Evolutionary conservation across 2,797 vertebrate species (phyloP), one percentile per base, ranked within the genome.

Genomic region (Epinephelus malabaricus): DNA sequence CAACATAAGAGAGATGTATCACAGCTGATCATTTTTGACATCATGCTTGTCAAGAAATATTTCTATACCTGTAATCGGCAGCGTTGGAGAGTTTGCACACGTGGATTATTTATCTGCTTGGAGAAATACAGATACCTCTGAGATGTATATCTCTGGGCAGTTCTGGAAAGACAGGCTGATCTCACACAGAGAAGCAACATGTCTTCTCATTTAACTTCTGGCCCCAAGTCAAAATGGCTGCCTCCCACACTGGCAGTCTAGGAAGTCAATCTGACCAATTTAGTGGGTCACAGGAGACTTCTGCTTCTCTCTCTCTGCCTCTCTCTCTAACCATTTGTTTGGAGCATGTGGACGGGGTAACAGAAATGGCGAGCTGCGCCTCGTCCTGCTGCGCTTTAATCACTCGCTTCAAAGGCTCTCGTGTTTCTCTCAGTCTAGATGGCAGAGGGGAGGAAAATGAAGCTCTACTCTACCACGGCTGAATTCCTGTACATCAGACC

Each of bases 261-360:
- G 85, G 76, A 72, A 91, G 88, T 89, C 86, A 87, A 91, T 92
- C 85, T 89, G 91, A 89, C 91, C 91, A 92, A 90, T 94, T 94
- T 92, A 86, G 82, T 79, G 92, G 92, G 87, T 93, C 90, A 91
- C 81, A 34, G 75, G 90, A 92, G 90, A 90, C 90, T 88, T 92
- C 91, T 89, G 88, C 88, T 91, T 70, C 59, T 50, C 67, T 54
- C 69, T 19, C 64, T 66, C 69, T 25, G 27, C 46, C 65, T 71
- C 76, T 55, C 71, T 74, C 74, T 17, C 54, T 25, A 27, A 21
- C 51, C 83, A 84, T 92, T 88, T 90, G 88, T 91, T 74, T 81
- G 79, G 82, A 81, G 83, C 86, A 80, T 90, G 86, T 85, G 86
- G 82, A 89, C 34, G 11, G 65, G 65, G 38, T 67, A 78, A 73